Base-by-base conservation (phyloP, 2,113 vertebrate species). In the Hassar affinis region DNA sequence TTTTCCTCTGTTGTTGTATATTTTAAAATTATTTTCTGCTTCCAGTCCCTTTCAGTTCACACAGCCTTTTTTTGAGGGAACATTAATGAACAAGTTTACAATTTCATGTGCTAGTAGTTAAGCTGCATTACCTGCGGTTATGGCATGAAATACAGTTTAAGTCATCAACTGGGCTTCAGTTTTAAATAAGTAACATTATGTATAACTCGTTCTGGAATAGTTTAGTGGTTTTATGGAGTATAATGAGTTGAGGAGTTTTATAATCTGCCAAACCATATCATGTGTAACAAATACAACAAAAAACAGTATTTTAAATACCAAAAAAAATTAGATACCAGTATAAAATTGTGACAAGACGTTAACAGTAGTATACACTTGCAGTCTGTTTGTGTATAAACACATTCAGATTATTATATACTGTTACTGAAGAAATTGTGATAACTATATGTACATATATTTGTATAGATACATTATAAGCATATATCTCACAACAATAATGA, bases 21-120 rank as follows among this genome's bases (percentile, higher is more conserved):
- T 96, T 96, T 95, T 94, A 94, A 87, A 94, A 95, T 92, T 89
- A 93, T 94, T 96, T 96, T 93, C 91, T 93, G 91, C 91, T 91
- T 91, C 89, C 82, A 91, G 93, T 91, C 90, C 82, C 86, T 85
- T 76, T 85, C 84, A 84, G 88, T 81, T 86, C 87, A 83, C 91
- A 88, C 82, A 84, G 92, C 88, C 92, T 82, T 93, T 94, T 90
- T 69, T 30, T 11, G 93, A 95, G 94, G 93, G 91, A 91, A 92
- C 94, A 97, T 98, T 95, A 97, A 98, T 97, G 97, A 95, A 97
- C 95, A 97, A 96, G 91, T 91, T 92, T 88, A 1, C 2, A 84
- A 87, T 93, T 91, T 85, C 93, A 92, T 71, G 35, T 66, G 62
- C 64, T 71, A 93, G 93, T 91, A 92, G 94, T 92, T 92, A 93